Evolutionary conservation across 2,797 vertebrate genomes (phyloP).

Genomic region (Cirrhinus molitorella): DNA sequence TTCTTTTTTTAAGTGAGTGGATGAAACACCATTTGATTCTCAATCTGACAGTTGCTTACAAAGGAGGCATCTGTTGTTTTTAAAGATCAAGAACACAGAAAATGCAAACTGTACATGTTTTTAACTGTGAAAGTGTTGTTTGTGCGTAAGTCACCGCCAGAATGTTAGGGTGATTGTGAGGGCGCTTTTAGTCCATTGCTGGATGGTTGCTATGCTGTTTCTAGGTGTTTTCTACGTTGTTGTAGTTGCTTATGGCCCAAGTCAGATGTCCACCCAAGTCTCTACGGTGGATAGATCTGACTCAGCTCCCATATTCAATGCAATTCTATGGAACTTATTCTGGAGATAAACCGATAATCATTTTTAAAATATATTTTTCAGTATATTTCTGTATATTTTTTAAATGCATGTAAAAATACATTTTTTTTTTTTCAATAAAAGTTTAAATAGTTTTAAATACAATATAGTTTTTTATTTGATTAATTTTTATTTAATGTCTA

Average conservation of each 20-base stretch:
- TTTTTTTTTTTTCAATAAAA: no score
- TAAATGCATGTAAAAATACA: no score
- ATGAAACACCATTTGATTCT: conserved; percentile 44
- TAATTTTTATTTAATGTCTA: no score
- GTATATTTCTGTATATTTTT: no score
- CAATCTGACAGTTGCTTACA: conserved; percentile 34
- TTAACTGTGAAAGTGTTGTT: background rate
- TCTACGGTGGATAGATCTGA: background rate
- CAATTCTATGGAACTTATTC: background rate
- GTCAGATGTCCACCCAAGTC: background rate
- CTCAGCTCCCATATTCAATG: background rate
- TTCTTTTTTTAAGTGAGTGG: background rate
- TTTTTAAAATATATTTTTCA: no score
- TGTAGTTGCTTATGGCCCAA: background rate
- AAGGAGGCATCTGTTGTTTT: conserved; percentile 25
- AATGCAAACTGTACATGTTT: conserved; percentile 40
- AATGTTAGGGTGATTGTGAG: background rate
- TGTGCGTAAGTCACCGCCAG: background rate
- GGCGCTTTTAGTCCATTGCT: background rate
- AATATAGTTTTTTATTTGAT: no score
- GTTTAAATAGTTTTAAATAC: no score
- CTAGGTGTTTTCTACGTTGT: background rate
- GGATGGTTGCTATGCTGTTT: background rate
- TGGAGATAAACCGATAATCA: background rate
- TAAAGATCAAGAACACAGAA: conserved; percentile 48